phyloP scores from a whole-genome alignment of 2,797 vertebrate species.

The Coreius guichenoti region DNA sequence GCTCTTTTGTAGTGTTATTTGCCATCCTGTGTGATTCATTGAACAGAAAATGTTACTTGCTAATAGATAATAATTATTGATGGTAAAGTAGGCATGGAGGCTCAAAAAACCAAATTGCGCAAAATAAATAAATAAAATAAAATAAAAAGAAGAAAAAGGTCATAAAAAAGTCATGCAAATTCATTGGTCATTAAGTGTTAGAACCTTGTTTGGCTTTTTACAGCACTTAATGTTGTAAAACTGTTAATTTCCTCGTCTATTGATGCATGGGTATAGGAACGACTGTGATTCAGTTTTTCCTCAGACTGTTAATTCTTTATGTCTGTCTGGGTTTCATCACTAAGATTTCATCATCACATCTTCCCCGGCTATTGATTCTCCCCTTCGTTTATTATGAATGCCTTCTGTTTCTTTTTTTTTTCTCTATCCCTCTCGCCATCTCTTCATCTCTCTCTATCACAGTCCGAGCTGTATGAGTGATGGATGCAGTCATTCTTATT shows the following conservation, averaged over 20 bases:
- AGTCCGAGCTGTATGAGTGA: slow-evolving; percentile 38
- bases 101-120: not conserved
- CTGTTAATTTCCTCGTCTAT: slow-evolving; percentile 4
- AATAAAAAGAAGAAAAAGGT: not conserved
- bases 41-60: not conserved
- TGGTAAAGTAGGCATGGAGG: not conserved
- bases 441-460: slow-evolving; percentile 16
- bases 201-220: slow-evolving; percentile 12
- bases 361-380: slow-evolving; percentile 52
- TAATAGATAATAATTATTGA: not conserved
- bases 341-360: slow-evolving; percentile 68
- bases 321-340: slow-evolving; percentile 59
- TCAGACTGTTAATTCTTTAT: slow-evolving; percentile 42
- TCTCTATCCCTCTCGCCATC: not conserved
- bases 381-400: slow-evolving; percentile 51
- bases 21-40: not conserved
- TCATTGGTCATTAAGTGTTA: not conserved
- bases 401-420: slow-evolving; percentile 20
- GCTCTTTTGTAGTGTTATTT: not conserved
- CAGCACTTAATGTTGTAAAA: not conserved
- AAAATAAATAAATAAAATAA: not conserved
- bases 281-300: slow-evolving; percentile 16
- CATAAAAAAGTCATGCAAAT: slow-evolving; percentile 1
- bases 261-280: not conserved
- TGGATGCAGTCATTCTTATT: slow-evolving; percentile 53